These are phyloP conservation scores for Aphrocallistes beatrix DNA, from an alignment of 37 sponge, comb jelly and placozoan genomes.

Conservation along the genomic window DNA sequence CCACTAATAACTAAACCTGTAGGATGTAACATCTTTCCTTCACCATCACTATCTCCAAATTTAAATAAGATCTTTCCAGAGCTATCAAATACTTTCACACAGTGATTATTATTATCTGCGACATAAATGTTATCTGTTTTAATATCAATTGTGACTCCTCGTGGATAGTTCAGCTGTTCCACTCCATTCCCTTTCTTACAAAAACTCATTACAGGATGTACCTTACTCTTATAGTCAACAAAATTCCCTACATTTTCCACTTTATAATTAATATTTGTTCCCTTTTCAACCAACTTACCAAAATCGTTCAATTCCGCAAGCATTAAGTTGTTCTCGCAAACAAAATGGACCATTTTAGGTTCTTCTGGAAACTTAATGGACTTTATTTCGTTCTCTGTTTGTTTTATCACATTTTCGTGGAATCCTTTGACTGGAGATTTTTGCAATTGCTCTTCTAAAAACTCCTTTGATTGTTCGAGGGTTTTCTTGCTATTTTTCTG, in stretches of 20 bases:
- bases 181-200: background rate
- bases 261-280: background rate
- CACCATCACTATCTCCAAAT: constrained; percentile 1
- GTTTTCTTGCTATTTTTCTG: too few species aligned
- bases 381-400: background rate
- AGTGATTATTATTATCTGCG: background rate
- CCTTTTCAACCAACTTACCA: background rate
- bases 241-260: too few species aligned
- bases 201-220: background rate
- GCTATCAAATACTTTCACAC: background rate
- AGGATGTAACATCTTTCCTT: background rate
- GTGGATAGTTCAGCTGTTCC: background rate
- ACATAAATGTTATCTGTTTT: background rate
- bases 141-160: background rate
- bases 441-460: too few species aligned
- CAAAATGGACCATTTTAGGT: background rate
- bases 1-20: background rate
- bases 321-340: background rate
- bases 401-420: background rate
- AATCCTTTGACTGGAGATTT: too few species aligned
- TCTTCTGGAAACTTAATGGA: background rate
- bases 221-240: constrained; percentile 11
- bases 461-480: too few species aligned
- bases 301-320: background rate
- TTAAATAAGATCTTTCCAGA: background rate